A percentile compares a stretch with the other conserved stretches of the same genome.
Evolutionary conservation across 1,140 invertebrate species (phyloP).

Genomic region (Pachyrhynchus sulphureomaculatus): DNA sequence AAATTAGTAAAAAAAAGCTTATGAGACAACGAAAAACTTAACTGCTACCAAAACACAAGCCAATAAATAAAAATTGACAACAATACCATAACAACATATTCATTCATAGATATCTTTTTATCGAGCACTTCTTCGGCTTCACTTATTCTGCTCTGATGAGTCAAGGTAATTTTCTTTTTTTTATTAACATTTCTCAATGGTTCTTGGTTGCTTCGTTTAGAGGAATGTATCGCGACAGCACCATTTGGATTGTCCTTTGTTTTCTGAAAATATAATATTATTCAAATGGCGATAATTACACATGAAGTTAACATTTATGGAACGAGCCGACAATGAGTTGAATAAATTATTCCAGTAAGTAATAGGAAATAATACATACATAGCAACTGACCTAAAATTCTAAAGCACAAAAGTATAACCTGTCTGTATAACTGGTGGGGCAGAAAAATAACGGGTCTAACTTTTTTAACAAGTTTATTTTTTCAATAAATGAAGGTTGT

Average conservation of each 20-base stretch:
- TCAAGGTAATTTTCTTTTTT: slow-evolving; percentile 56
- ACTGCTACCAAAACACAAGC: slow-evolving; percentile 54
- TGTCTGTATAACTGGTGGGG: no score
- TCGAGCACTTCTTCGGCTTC: not conserved
- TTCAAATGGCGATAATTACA: no score
- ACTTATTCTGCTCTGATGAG: slow-evolving; percentile 34
- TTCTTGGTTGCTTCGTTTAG: slow-evolving; percentile 50
- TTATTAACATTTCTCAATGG: slow-evolving; percentile 44
- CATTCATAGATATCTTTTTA: slow-evolving; percentile 24
- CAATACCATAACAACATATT: slow-evolving; percentile 42
- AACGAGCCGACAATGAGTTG: no score
- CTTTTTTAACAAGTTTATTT: no score
- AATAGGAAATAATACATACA: no score
- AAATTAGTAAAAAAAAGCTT: no score
- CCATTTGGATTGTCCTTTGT: slow-evolving; percentile 13
- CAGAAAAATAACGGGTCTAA: no score
- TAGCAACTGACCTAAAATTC: no score
- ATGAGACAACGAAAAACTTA: slow-evolving; percentile 22
- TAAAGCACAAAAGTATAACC: no score
- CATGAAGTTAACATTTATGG: no score
- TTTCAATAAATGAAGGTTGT: no score
- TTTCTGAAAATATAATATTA: not conserved
- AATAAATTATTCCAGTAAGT: no score
- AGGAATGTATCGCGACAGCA: slow-evolving; percentile 33
- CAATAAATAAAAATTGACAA: slow-evolving; percentile 35